Evolutionary conservation across 2,888 invertebrate genomes (phyloP).

Genomic region (Rhopalosiphum nymphaeae): DNA sequence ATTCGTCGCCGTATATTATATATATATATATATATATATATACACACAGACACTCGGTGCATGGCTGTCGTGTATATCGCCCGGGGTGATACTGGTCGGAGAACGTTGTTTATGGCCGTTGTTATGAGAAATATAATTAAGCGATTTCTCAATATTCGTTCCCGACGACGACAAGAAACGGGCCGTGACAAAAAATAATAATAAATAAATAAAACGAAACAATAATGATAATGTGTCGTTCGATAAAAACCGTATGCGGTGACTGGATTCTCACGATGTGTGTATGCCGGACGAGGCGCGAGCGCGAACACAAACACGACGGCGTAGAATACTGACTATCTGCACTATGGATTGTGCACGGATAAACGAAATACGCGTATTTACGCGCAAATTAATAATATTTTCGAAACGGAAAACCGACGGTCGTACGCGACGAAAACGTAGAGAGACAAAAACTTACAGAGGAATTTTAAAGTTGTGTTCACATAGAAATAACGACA

Average conservation of each 20-base stretch:
- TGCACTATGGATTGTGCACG: no score
- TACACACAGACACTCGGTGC: not conserved
- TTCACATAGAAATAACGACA: not conserved
- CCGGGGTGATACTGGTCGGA: not conserved
- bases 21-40: not conserved
- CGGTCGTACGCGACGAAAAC: not conserved
- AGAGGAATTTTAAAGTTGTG: not conserved
- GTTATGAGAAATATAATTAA: constrained; percentile 28
- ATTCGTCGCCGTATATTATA: not conserved
- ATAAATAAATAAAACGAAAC: not conserved
- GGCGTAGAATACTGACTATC: not conserved
- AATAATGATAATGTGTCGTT: not conserved
- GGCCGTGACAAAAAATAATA: constrained; percentile 25
- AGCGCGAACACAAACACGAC: not conserved
- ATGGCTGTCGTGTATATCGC: not conserved
- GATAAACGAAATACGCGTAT: no score
- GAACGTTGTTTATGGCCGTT: constrained; percentile 6
- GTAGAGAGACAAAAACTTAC: not conserved
- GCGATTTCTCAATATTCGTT: constrained; percentile 22
- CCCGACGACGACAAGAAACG: not conserved
- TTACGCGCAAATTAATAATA: not conserved
- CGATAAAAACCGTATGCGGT: not conserved
- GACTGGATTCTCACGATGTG: not conserved
- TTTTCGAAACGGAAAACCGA: not conserved
- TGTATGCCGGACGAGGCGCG: not conserved